These are phyloP conservation scores for Caenorhabditis elegans DNA, from an alignment of 1,140 invertebrate genomes.

Conservation along the genomic window WBcel235 BX284606.5:10565001-10565500, in stretches of 20 bases:
- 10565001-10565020: neutral
- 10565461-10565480: neutral
- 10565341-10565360: too few relatives aligned
- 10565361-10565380: neutral
- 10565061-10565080: neutral
- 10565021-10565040: neutral
- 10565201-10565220: neutral
- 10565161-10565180: neutral
- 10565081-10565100: neutral
- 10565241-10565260: neutral
- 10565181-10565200: neutral
- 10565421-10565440: slow-evolving; percentile 15
- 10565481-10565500: slow-evolving; percentile 11
- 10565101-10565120: neutral
- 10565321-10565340: neutral
- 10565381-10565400: slow-evolving; percentile 1
- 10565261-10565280: neutral
- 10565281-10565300: neutral
- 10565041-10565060: too few relatives aligned
- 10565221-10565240: neutral
- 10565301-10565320: neutral
- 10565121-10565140: neutral
- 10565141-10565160: neutral
- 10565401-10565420: slow-evolving; percentile 20
- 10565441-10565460: slow-evolving; percentile 1